Base-by-base conservation (phyloP, 1,140 invertebrate species). In the Drosophila quadrilineata region DNA sequence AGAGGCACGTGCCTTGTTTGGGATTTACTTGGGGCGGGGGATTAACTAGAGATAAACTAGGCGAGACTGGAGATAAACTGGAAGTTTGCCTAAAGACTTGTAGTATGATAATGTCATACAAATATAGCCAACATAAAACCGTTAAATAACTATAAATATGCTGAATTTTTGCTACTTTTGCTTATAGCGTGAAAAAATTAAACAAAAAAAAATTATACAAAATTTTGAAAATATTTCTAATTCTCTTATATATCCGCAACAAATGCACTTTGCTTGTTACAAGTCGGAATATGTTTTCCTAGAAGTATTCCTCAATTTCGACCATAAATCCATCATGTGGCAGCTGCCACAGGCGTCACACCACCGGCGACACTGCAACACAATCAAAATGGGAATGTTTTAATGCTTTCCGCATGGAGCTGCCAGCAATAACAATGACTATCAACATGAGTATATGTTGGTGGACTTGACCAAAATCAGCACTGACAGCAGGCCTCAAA, bases 361-460 rank as follows among this genome's bases (percentile, higher is more conserved):
- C 29, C 26, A 28, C n/a, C n/a, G n/a, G 33, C 52, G 52, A 69
- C 52, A 9, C 46, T 49, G 36, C 24, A 41, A 41, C 28, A 26
- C 3, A 46, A 31, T 50, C 38, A 41, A 54, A 60, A 60, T 60
- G 53, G 49, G 45, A 43, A 14, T 6, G 6, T 16, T 54, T 41
- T 60, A 66, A 66, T 54, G 49, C 63, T 24, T 59, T 70, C 49
- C 54, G 35, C 67, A 60, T 71, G 43, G 49, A 60, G 6, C 43
- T 60, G 63, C 58, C 48, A 35, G 12, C 57, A 29, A 43, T 41
- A 22, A 35, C 22, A 19, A 16, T 43, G 26, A 26, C 40, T 43
- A 43, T 26, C 22, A 43, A 43, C n/a, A n/a, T n/a, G n/a, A n/a
- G n/a, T n/a, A n/a, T n/a, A n/a, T n/a, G n/a, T n/a, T n/a, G n/a